Evolutionary conservation across 2,888 invertebrate species (phyloP).

Genomic region (Plagiodera versicolora): DNA sequence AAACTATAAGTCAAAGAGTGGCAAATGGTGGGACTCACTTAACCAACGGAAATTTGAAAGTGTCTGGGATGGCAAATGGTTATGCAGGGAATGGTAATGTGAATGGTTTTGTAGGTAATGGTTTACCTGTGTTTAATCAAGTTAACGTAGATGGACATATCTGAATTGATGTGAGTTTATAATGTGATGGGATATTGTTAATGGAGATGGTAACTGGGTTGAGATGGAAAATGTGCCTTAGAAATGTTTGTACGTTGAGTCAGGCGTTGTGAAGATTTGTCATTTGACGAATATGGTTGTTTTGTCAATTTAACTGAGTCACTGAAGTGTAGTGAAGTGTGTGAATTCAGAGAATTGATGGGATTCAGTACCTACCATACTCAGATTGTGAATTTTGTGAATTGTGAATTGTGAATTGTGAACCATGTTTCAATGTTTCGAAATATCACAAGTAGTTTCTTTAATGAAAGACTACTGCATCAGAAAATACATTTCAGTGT

Average conservation of each 20-base stretch:
- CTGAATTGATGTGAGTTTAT: slow-evolving; percentile 19
- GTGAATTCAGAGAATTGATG: too few species aligned
- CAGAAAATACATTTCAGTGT: too few species aligned
- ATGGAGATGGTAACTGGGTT: too few species aligned
- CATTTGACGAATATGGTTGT: too few species aligned
- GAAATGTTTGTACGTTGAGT: slow-evolving; percentile 21
- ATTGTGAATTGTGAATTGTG: too few species aligned
- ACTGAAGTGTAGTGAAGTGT: too few species aligned
- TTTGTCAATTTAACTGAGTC: background rate
- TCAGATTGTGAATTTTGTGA: too few species aligned
- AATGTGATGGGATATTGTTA: slow-evolving; percentile 3
- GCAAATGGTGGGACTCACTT: slow-evolving; percentile 42
- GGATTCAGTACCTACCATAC: too few species aligned
- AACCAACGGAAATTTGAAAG: slow-evolving; percentile 55
- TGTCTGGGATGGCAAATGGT: slow-evolving; percentile 43
- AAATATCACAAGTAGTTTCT: too few species aligned
- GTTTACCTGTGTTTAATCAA: slow-evolving; percentile 40
- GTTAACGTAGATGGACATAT: slow-evolving; percentile 50
- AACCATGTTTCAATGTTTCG: too few species aligned
- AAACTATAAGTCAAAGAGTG: slow-evolving; percentile 49
- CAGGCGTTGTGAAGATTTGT: background rate
- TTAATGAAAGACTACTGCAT: too few species aligned
- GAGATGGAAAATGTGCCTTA: too few species aligned
- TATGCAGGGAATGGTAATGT: slow-evolving; percentile 19
- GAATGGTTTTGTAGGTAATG: slow-evolving; percentile 29